phyloP scores from a whole-genome alignment of 2,888 invertebrate genomes.

The Stenodera caucasica region DNA sequence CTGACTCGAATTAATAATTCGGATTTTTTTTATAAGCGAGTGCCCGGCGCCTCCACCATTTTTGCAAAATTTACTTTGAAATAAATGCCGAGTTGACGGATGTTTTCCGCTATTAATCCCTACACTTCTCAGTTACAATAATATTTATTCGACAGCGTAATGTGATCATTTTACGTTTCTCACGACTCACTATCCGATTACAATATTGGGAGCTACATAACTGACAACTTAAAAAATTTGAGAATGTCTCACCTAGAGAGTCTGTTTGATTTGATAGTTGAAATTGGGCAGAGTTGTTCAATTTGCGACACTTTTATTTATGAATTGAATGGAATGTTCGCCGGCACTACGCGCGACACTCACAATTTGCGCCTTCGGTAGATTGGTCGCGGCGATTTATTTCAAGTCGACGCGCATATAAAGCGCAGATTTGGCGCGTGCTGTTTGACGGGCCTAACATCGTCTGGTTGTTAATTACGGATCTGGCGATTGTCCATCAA shows the following conservation, averaged over 20 bases:
- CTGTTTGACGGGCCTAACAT: constrained; percentile 1
- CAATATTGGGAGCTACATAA: constrained; percentile 9
- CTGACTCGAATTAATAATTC: constrained; percentile 6
- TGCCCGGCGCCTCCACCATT: constrained; percentile 7
- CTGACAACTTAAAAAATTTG: constrained; percentile 6
- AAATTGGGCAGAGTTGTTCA: too few species aligned
- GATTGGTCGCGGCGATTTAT: constrained; percentile 16
- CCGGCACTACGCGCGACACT: constrained; percentile 18
- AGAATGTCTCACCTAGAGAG: constrained; percentile 8
- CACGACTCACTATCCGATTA: constrained; percentile 18
- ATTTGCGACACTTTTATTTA: too few species aligned
- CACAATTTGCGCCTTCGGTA: constrained; percentile 21
- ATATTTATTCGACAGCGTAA: not conserved
- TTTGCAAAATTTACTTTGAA: not conserved
- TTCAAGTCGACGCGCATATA: not conserved
- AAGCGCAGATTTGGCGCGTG: constrained; percentile 27
- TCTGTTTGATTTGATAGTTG: too few species aligned
- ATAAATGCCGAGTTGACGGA: not conserved
- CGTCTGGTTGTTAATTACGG: too few species aligned
- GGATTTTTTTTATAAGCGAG: too few species aligned
- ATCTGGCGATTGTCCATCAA: not conserved
- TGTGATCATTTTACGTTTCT: constrained; percentile 13
- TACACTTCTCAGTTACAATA: not conserved
- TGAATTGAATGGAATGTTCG: not conserved
- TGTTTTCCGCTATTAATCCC: not conserved